Base-by-base conservation (phyloP, 2,797 vertebrate species). In the Onychomys torridus region DNA sequence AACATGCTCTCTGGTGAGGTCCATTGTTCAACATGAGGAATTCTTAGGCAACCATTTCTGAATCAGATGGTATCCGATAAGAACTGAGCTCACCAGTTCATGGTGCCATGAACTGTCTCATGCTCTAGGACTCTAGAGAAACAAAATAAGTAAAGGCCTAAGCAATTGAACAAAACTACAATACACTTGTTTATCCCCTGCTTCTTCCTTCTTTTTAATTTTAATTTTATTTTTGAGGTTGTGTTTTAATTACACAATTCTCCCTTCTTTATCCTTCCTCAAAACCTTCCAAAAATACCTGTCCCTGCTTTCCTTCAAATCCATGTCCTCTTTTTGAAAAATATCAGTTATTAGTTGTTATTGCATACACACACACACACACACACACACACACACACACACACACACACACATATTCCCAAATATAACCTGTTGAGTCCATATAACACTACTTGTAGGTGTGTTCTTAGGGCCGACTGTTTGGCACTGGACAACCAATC, bases 111-210 rank as follows among this genome's bases (percentile, higher is more conserved):
- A 52, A 10, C 5, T 75, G 27, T 9, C 29, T n/a, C 27, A 9
- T 8, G 10, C 23, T 52, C 75, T 92, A 27, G 63, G 14, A 40
- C 79, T 79, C 63, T 73, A 93, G 40, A 10, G 2, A 32, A 46
- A 46, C 5, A 89, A 69, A 32, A 88, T 71, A 32, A 34, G 27
- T 37, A 92, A 57, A 83, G 55, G 12, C 12, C 14, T 65, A 90
- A 43, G 46, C 34, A 94, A 4, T 59, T 79, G 92, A 89, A 97
- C 63, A 29, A 25, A 94, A 2, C 29, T 67, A n/a, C 19, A 67
- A 14, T 25, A 0, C 17, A 92, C 61, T 49, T 73, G 11, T 75
- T 95, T 73, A 65, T 90, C 10, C 81, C 7, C 27, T 65, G 5
- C 73, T 91, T 79, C 69, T 46, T 73, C 59, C 37, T 81, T 25